Evolutionary conservation across 2,797 vertebrate species (phyloP), one percentile per base, ranked within the genome.

Genomic region (Ctenosaura bakeri): DNA sequence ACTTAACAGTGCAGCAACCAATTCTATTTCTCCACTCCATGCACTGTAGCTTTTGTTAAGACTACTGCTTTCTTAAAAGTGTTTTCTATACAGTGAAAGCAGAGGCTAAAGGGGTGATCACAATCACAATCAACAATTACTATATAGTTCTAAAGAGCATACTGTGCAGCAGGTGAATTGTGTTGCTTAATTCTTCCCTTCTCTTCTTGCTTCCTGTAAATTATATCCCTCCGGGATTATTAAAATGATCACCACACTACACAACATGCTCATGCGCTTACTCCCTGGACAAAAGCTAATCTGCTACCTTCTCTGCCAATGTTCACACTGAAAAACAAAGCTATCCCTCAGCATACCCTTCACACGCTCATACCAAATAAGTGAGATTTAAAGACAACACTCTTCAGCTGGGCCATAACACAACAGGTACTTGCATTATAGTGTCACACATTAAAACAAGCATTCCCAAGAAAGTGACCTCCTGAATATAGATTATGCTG

Each of bases 121-220:
- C 89, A 32, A 94, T 29, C 6, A 18, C 50, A 32, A 54, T 52
- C 32, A 69, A 32, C 16, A 90, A 13, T 64, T 54, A 74, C 3
- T 69, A 18, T 14, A 0, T 0, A 32, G 87, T 24, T 84, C 89
- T 91, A 93, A 85, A 91, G 6, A 46, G 84, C 9, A 83, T 69
- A 81, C 14, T 20, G 1, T 74, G 54, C 52, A 78, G 84, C 89
- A 92, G 59, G 82, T 2, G 88, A 66, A 29, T 50, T 74, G 74
- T 0, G 0, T 29, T 85, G 78, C 22, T 80, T 83, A 76, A 56
- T 89, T 79, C 81, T 89, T 80, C 74, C 83, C 29, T 78, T 73
- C 83, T 42, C 0, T 78, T 78, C 81, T 88, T 86, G 52, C 86
- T 94, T 95, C 92, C 91, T 86, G 76, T 87, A 93, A 91, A 91